Evolutionary conservation across 53 echinoderm and acorn worm genomes (phyloP).

Genomic region (Actinopyga echinites): DNA sequence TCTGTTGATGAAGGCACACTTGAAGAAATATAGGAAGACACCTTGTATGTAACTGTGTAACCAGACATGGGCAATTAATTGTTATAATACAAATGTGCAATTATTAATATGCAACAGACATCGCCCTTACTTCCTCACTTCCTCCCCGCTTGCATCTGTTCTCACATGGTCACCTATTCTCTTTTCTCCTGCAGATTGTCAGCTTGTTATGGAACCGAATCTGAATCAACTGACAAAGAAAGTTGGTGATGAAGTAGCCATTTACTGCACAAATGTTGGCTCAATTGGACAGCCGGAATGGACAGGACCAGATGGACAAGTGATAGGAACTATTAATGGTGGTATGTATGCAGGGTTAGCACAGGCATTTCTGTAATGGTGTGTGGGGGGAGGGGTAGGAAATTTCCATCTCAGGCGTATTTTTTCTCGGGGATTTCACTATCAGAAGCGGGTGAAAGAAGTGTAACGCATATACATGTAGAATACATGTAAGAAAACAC

Average conservation of each 20-base stretch:
- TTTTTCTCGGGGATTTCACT: neutral
- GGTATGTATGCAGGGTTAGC: constrained; percentile 11
- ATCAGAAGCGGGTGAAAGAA: neutral
- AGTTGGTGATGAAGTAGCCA: constrained; percentile 27
- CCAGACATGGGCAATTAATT: too few relatives aligned
- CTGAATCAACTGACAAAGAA: constrained; percentile 1
- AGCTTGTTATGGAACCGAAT: constrained; percentile 21
- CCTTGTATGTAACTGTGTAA: too few relatives aligned
- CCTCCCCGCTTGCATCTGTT: neutral
- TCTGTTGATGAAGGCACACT: too few relatives aligned
- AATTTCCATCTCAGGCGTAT: too few relatives aligned
- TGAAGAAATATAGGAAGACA: too few relatives aligned
- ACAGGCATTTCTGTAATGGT: too few relatives aligned
- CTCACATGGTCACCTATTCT: neutral
- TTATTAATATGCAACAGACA: too few relatives aligned
- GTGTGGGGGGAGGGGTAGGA: too few relatives aligned
- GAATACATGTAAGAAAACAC: too few relatives aligned
- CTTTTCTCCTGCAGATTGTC: constrained; percentile 6
- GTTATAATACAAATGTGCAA: too few relatives aligned
- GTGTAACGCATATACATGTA: neutral
- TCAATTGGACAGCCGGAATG: constrained; percentile 41
- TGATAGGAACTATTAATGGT: constrained; percentile 34
- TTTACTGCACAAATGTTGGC: constrained; percentile 23
- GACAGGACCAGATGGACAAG: constrained; percentile 41
- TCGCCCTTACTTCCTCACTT: neutral